phyloP scores from a whole-genome alignment of 2,113 vertebrate species.

The Oplegnathus fasciatus region DNA sequence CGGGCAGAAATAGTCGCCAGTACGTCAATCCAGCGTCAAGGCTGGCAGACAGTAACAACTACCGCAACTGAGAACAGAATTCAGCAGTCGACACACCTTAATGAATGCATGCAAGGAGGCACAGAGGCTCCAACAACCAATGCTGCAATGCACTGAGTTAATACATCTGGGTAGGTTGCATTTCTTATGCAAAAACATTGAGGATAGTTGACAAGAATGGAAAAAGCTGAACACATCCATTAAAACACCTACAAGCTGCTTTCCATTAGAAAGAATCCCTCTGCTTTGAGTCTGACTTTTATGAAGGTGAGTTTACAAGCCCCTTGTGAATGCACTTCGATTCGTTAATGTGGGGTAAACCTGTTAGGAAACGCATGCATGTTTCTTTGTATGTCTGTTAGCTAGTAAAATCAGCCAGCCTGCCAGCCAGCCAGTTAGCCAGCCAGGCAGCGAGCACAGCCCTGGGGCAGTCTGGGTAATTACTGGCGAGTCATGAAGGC shows the following conservation, averaged over 20 bases:
- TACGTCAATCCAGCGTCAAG: slow-evolving; percentile 46
- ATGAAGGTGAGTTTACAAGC: slow-evolving; percentile 60
- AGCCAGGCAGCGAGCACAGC: slow-evolving; percentile 62
- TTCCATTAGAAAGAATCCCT: slow-evolving; percentile 50
- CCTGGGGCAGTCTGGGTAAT: slow-evolving; percentile 83
- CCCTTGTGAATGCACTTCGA: slow-evolving; percentile 45
- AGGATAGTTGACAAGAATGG: slow-evolving; percentile 13
- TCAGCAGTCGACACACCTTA: slow-evolving; percentile 26
- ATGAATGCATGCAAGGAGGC: slow-evolving; percentile 9
- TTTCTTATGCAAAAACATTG: slow-evolving; percentile 1
- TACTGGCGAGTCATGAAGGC: slow-evolving; percentile 84
- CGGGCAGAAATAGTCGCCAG: slow-evolving; percentile 20
- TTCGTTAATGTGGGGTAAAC: slow-evolving; percentile 55
- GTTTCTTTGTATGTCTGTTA: slow-evolving; percentile 71
- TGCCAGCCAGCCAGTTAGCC: slow-evolving; percentile 37
- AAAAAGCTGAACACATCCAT: slow-evolving; percentile 51
- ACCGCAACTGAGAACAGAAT: slow-evolving; percentile 20
- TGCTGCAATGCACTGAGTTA: not conserved
- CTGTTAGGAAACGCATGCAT: slow-evolving; percentile 64
- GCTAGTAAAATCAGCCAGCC: slow-evolving; percentile 71
- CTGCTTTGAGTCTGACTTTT: slow-evolving; percentile 43
- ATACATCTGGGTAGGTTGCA: not conserved
- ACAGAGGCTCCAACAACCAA: not conserved
- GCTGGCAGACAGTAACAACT: slow-evolving; percentile 39
- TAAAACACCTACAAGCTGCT: slow-evolving; percentile 37